Conservation (phyloP, 2,113 vertebrate species). For the Campylorhamphus procurvoides region DNA sequence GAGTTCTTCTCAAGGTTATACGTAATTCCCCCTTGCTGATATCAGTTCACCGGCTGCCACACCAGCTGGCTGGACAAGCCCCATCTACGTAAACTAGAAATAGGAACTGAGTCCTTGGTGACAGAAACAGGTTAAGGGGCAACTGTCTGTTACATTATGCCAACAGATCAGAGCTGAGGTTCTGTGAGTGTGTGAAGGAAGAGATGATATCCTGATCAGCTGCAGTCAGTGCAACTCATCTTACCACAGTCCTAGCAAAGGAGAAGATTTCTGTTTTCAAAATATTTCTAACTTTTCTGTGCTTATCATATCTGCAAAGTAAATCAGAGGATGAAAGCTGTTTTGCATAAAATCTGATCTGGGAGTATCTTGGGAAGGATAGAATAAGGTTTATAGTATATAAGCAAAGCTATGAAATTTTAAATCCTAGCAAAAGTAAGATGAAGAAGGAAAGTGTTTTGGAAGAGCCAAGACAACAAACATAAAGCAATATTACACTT, state of each 20-base stretch:
- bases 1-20: not conserved
- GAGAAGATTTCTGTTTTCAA: not conserved
- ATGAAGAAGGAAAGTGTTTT: not conserved
- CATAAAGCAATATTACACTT: not conserved
- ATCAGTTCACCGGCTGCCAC: not conserved
- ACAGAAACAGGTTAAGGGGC: not conserved
- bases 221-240: not conserved
- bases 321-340: not conserved
- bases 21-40: not conserved
- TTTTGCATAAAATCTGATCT: slow-evolving; percentile 5
- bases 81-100: not conserved
- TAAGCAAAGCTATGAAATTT: not conserved
- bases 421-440: not conserved
- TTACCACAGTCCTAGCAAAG: not conserved
- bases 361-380: not conserved
- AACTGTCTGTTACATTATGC: rapidly evolving
- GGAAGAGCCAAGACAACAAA: not conserved
- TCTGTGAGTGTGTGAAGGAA: not conserved
- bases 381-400: not conserved
- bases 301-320: not conserved
- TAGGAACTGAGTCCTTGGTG: rapidly evolving
- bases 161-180: not conserved
- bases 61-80: not conserved
- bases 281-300: not conserved
- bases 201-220: not conserved